Base-by-base conservation (phyloP, 92 coral and sea anemone species). In the Metridium senile region DNA sequence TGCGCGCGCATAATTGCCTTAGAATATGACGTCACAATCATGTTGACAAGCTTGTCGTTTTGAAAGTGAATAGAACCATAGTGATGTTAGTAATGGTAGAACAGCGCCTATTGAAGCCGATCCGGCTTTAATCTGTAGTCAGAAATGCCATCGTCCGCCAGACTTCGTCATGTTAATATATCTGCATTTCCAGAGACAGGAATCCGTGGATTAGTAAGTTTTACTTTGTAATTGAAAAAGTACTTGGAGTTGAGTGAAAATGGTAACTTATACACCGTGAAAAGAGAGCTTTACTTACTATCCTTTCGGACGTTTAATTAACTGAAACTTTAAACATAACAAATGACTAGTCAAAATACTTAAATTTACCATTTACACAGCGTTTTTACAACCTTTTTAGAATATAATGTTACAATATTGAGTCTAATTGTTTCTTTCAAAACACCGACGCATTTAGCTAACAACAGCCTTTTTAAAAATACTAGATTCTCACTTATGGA, bases 201-300 rank as follows among this genome's bases (percentile, higher is more conserved):
- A 53, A 72, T 72, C 10, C 76, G 76, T 1, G 66, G 76, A 16
- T 59, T 72, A 20, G 76, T 72, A 72, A 53, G 76, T 72, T 2
- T 28, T 29, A 1, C 1, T 1, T 63, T 54, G 20, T 54, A 21
- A 39, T 39, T 4, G 49, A 39, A 39, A 4, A 59, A 28, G 27
- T 1, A 25, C 11, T 59, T 17, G 29, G 7, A 59, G 8, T 59
- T 21, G 65, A 10, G n/a, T n/a, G n/a, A n/a, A n/a, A n/a, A n/a
- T n/a, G n/a, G n/a, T n/a, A n/a, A n/a, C n/a, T n/a, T n/a, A n/a
- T n/a, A n/a, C n/a, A n/a, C n/a, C n/a, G 61, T 54, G 61, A 8
- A 9, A 10, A 20, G 9, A 54, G 23, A 20, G 20, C 23, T 54
- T 10, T 54, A n/a, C 51, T 45, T 45, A 7, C 16, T 45, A 45